Evolutionary conservation across 2,113 vertebrate species (phyloP).

Genomic region (Strigops habroptila): DNA sequence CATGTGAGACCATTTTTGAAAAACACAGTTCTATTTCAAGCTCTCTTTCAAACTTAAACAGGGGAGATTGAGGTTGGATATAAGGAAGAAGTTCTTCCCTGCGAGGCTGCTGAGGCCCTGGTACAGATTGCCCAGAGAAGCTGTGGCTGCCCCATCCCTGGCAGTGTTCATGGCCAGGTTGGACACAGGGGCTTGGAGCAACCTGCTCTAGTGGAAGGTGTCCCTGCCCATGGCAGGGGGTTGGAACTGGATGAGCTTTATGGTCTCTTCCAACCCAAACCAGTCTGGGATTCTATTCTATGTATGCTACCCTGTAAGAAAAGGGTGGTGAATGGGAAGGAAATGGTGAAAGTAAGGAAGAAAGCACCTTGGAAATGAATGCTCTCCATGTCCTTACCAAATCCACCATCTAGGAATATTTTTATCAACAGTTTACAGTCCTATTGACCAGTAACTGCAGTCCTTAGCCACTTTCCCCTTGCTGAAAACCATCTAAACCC

Average conservation of each 20-base stretch:
- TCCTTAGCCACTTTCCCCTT: background rate
- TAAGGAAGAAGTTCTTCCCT: background rate
- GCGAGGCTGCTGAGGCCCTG: background rate
- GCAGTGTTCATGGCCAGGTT: background rate
- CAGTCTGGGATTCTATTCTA: background rate
- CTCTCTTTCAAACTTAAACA: background rate
- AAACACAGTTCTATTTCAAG: background rate
- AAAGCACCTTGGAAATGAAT: background rate
- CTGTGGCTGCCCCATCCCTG: background rate
- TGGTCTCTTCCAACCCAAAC: background rate
- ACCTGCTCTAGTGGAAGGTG: background rate
- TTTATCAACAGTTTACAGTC: background rate
- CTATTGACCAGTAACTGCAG: background rate
- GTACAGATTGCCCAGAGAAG: background rate
- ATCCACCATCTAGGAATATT: background rate
- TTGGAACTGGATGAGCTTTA: background rate
- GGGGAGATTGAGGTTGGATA: background rate
- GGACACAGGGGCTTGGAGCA: background rate
- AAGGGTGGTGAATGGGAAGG: background rate
- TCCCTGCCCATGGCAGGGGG: background rate
- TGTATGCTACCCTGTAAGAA: background rate
- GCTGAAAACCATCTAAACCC: background rate
- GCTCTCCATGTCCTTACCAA: background rate
- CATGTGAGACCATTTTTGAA: background rate
- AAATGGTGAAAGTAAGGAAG: background rate